Evolutionary conservation across 2,113 vertebrate species (phyloP).

Genomic region (Propithecus coquereli): DNA sequence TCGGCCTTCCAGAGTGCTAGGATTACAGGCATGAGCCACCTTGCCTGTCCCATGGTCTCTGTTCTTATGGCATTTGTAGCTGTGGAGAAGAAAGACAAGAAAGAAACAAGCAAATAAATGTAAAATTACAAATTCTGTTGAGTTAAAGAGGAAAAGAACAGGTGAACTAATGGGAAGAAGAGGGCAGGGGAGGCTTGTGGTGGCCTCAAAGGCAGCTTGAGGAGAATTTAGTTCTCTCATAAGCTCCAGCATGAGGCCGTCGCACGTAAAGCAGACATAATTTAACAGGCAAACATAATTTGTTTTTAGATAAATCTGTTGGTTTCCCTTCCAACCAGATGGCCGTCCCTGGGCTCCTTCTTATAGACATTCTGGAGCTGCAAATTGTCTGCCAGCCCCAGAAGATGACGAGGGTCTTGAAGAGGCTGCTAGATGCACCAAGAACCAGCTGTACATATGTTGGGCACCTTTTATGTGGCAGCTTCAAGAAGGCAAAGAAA

Average conservation of each 20-base stretch:
- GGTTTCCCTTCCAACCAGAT: not conserved
- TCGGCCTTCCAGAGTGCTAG: too few species aligned
- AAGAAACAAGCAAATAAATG: not conserved
- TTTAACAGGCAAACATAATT: not conserved
- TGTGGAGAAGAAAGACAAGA: not conserved
- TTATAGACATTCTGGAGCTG: conserved; percentile 71
- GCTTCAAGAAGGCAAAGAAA: conserved; percentile 77
- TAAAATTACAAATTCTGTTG: not conserved
- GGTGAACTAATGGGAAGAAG: not conserved
- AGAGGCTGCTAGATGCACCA: conserved; percentile 75
- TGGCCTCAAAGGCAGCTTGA: not conserved
- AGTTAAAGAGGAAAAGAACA: not conserved
- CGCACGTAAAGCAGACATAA: not conserved
- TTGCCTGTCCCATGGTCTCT: not conserved
- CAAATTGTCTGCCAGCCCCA: conserved; percentile 89
- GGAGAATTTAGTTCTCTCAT: not conserved
- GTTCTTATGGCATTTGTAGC: not conserved
- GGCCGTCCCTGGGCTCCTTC: not conserved
- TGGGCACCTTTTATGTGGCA: not conserved
- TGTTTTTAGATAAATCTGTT: not conserved
- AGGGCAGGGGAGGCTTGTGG: not conserved
- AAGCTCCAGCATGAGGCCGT: not conserved
- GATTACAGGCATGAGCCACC: too few species aligned
- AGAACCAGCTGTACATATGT: not conserved
- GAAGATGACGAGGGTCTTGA: conserved; percentile 89